Conservation (phyloP, 2,113 vertebrate species). For the Apistogramma diplotaenia region DNA sequence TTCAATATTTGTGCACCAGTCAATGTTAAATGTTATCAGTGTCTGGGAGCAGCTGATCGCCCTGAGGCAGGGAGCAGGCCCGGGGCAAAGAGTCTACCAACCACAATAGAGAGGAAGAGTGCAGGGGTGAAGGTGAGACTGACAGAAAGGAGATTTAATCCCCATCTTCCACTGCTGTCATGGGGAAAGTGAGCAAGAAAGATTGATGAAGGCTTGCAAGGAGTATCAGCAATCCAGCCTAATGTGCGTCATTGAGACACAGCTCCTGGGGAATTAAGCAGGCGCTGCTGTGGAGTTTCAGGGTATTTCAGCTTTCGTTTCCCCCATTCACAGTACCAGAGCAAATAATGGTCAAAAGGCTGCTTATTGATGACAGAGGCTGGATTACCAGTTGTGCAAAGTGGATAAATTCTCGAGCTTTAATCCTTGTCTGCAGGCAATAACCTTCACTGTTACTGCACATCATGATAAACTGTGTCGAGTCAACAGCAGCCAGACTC, state of each 20-base stretch:
- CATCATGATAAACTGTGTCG: neutral
- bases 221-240: constrained; percentile 4
- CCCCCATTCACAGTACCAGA: neutral
- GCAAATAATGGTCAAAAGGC: neutral
- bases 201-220: constrained; percentile 17
- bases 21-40: constrained; percentile 16
- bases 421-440: neutral
- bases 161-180: constrained; percentile 17
- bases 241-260: constrained; percentile 3
- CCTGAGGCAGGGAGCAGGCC: constrained; percentile 34
- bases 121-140: constrained; percentile 48
- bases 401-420: neutral
- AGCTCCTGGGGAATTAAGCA: constrained; percentile 14
- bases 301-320: neutral
- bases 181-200: constrained; percentile 16
- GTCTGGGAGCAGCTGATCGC: constrained; percentile 36
- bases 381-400: neutral
- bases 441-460: neutral
- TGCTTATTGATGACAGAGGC: neutral
- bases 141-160: constrained; percentile 29
- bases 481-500: neutral
- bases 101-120: constrained; percentile 1
- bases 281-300: neutral
- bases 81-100: constrained; percentile 18
- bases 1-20: neutral